Evolutionary conservation across 2,888 invertebrate genomes (phyloP), one percentile per base, ranked within the genome.

Genomic region (Oscheius myriophilus): DNA sequence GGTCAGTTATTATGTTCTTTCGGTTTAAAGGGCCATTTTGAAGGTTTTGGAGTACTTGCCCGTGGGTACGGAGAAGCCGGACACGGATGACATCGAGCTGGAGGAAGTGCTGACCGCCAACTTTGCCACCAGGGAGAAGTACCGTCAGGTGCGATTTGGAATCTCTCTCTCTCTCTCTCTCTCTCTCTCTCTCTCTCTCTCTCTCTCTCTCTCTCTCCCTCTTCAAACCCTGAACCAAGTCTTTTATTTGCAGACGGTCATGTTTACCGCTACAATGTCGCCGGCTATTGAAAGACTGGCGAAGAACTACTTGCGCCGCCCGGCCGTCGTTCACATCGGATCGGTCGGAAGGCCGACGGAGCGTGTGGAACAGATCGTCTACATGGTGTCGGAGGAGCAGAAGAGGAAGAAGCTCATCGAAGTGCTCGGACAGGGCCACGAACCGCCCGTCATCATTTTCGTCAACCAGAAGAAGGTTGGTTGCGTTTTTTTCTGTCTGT

Each of bases 211-310:
- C 46, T 46, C 46, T 46, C 3, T 46, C 46, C 11, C 46, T 46
- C 46, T 46, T 14, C 43, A n/a, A 14, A n/a, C 14, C 18, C 16
- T 26, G 39, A 21, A 18, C 9, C 21, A 14, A 9, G 14, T 18
- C n/a, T n/a, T 42, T 57, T 41, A 41, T 64, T 86, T 88, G 41
- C 83, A 92, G 92, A 99, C 98, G 84, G 98, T 99, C 87, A 99
- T 99, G 98, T 99, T 99, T 88, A 98, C 98, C 58, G 98, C 98
- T 2, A 99, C 98, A 76, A 99, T 99, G 98, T 96, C 96, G 11
- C 92, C 96, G 0, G 94, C 96, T 2, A 96, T 99, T 1, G 98
- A 99, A 89, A 90, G 97, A 71, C 89, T 99, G 73, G 98, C 98
- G 0, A 90, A 96, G 73, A 93, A 92, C 41, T 99, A 98, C 88